Base-by-base conservation (phyloP, 1,140 invertebrate genomes). In the Trissolcus basalis region DNA sequence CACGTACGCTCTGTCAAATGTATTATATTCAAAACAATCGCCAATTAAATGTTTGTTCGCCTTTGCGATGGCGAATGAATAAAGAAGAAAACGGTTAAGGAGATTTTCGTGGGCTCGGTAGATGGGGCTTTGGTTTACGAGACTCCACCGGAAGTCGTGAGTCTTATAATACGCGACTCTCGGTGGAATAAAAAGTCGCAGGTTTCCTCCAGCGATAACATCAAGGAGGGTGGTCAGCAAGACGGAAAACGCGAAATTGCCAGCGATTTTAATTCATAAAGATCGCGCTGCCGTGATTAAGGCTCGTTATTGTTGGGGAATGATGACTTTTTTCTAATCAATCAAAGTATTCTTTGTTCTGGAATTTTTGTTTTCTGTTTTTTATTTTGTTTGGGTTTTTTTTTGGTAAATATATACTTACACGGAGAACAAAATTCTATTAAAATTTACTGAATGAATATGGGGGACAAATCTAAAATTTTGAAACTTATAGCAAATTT, bases 1-100 rank as follows among this genome's bases (percentile, higher is more conserved):
- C 68, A 71, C 55, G 59, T 64, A 67, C 49, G 49, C 35, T 48
- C 14, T 48, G 36, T 12, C 19, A 54, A 48, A 49, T 48, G n/a
- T 7, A 16, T 49, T 49, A 51, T 12, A 45, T 27, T 27, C 19
- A 27, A 27, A 27, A 58, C 51, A 56, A 39, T 39, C 19, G 19
- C 19, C 19, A 27, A 27, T 33, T 41, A 47, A 60, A 12, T 63
- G 33, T 15, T 36, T 11, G 0, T 19, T 16, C 9, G 13, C 33
- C 33, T n/a, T 12, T 4, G n/a, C 6, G 33, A 14, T 14, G 14
- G 27, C 27, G 16, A 16, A 19, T n/a, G n/a, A 16, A 12, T 12
- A 0, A 36, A 32, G 35, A 35, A 27, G 6, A 27, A 27, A 27
- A 27, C 19, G 19, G 19, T 27, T 27, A 27, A 3, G 19, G 2